Percentiles rank a stretch among this genome's conserved stretches.
These are phyloP conservation scores for Plectropomus leopardus DNA, from an alignment of 2,113 vertebrate species.

Conservation along the genomic window DNA sequence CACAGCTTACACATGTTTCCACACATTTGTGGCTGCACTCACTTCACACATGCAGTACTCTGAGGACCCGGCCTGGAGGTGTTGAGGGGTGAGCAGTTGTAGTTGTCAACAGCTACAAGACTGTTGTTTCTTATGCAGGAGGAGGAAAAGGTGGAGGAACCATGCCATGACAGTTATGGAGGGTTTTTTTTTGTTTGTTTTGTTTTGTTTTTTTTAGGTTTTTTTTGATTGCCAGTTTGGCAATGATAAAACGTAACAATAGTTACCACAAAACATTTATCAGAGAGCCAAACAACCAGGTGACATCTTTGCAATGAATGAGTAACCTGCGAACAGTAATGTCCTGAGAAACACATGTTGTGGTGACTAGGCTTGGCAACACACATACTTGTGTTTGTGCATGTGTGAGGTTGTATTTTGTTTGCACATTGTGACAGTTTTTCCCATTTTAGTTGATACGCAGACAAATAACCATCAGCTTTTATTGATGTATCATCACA, in stretches of 20 bases:
- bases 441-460: no score
- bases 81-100: slow-evolving; percentile 61
- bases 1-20: slow-evolving; percentile 72
- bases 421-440: neutral
- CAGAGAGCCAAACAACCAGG: slow-evolving; percentile 7
- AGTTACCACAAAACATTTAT: slow-evolving; percentile 17
- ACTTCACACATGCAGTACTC: slow-evolving; percentile 76
- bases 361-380: neutral
- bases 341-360: neutral
- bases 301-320: slow-evolving; percentile 18
- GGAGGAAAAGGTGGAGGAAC: slow-evolving; percentile 19
- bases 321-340: slow-evolving; percentile 4
- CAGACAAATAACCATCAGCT: no score
- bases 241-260: slow-evolving; percentile 17
- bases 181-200: no score
- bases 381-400: neutral
- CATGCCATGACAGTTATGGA: neutral
- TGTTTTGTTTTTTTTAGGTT: no score
- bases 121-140: slow-evolving; percentile 22
- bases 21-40: slow-evolving; percentile 64
- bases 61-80: slow-evolving; percentile 66
- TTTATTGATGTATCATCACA: no score
- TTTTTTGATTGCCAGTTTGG: slow-evolving; percentile 24
- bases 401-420: neutral
- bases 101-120: slow-evolving; percentile 62